Percentiles rank a stretch among this genome's conserved stretches.
phyloP scores from a whole-genome alignment of 2,113 vertebrate species.

The Gopherus evgoodei region DNA sequence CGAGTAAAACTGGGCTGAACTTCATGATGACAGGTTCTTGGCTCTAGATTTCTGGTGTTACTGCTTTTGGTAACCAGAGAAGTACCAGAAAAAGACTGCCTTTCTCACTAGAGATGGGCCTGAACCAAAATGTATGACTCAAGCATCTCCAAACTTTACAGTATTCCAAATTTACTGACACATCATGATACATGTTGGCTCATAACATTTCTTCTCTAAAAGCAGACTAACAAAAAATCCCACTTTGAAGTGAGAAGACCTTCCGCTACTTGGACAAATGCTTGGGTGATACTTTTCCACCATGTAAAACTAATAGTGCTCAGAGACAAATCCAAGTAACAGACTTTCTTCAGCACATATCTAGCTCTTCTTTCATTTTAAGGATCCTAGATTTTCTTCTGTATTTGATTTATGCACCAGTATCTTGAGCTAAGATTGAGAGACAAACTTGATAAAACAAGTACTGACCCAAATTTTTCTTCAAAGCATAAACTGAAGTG shows the following conservation, averaged over 20 bases:
- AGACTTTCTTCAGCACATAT: background rate
- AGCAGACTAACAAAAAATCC: background rate
- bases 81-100: background rate
- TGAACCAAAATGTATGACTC: background rate
- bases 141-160: background rate
- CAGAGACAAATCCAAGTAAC: background rate
- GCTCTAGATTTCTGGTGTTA: background rate
- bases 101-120: background rate
- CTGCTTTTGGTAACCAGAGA: background rate
- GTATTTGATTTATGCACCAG: slow-evolving; percentile 3
- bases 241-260: background rate
- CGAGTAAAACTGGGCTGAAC: background rate
- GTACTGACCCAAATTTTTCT: background rate
- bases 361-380: background rate
- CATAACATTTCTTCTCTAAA: background rate
- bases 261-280: background rate
- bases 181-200: background rate
- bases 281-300: background rate
- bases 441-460: background rate
- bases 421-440: background rate
- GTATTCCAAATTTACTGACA: background rate
- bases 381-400: background rate
- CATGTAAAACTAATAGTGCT: background rate
- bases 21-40: background rate
- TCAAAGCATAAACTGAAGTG: background rate